Conservation (phyloP, 1,140 invertebrate genomes). For the Mesaphorura yosii region DNA sequence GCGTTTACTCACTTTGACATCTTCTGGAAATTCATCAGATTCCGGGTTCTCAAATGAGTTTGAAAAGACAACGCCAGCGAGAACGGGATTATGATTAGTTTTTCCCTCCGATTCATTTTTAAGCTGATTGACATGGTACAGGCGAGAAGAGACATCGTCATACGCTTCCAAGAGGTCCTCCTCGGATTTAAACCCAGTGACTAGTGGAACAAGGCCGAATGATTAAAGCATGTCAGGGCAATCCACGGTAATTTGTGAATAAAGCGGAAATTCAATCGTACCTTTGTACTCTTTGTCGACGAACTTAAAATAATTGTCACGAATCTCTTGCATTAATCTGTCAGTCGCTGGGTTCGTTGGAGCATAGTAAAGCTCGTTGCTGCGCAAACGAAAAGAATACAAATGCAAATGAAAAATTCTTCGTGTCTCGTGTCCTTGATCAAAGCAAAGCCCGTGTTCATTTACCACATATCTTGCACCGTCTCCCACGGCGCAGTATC, state of each 20-base stretch:
- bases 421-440: neutral
- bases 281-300: no score
- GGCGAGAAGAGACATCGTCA: neutral
- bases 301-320: constrained; percentile 11
- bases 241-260: no score
- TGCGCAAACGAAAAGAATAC: no score
- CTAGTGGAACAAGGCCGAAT: constrained; percentile 1
- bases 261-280: no score
- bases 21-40: constrained; percentile 1
- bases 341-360: constrained; percentile 10
- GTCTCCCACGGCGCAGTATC: constrained; percentile 29
- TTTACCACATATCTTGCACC: constrained; percentile 3
- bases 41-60: constrained; percentile 4
- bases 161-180: constrained; percentile 9
- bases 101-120: neutral
- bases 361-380: constrained; percentile 17
- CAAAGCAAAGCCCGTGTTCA: neutral
- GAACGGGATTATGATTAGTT: constrained; percentile 10
- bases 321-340: constrained; percentile 9
- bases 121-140: no score
- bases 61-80: constrained; percentile 21
- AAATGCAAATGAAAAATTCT: neutral
- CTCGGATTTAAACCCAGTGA: constrained; percentile 18
- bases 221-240: no score
- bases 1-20: constrained; percentile 11